A percentile compares a stretch with the other conserved stretches of the same genome.
Conservation (phyloP, 2,113 vertebrate genomes). For the Orycteropus afer region DNA sequence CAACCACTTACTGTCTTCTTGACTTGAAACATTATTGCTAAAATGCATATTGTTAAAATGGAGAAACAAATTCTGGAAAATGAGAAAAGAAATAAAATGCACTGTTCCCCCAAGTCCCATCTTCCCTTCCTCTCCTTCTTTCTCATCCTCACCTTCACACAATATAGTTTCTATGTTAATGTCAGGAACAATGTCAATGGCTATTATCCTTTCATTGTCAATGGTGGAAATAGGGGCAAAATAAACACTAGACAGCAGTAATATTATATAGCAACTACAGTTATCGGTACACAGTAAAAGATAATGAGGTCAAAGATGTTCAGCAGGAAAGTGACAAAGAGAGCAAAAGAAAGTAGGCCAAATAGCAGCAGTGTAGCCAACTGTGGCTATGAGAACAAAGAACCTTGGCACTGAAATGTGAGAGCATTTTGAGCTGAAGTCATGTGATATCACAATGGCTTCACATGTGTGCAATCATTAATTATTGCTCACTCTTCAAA, state of each 20-base stretch:
- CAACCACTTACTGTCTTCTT: background rate
- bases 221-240: background rate
- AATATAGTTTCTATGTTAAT: background rate
- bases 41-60: background rate
- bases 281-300: background rate
- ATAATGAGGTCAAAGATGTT: background rate
- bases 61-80: background rate
- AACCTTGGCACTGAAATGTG: rapidly evolving
- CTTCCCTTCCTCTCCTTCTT: background rate
- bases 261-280: background rate
- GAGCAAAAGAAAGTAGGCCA: background rate
- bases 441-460: background rate
- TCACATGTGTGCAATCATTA: background rate
- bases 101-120: background rate
- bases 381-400: background rate
- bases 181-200: background rate
- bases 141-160: rapidly evolving
- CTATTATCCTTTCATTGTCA: background rate
- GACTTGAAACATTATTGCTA: background rate
- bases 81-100: background rate
- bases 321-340: background rate
- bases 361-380: background rate
- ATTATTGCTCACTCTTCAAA: background rate
- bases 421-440: background rate
- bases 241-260: background rate